phyloP scores from a whole-genome alignment of 1,140 invertebrate species.

The Ceratosolen solmsi region DNA sequence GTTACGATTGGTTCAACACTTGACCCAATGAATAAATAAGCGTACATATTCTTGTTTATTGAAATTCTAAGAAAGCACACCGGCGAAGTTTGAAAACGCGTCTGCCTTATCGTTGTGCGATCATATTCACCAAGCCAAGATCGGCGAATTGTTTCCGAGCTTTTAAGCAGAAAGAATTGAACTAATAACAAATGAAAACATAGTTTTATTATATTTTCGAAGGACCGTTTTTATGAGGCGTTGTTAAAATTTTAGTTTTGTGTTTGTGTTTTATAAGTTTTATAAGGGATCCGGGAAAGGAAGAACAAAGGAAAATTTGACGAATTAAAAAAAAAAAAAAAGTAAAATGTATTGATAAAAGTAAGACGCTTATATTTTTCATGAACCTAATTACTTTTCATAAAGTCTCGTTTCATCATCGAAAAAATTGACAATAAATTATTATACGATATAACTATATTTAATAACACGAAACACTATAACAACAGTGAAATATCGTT shows the following conservation, averaged over 20 bases:
- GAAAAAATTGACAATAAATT: no score
- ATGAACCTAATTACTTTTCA: no score
- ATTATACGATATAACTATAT: no score
- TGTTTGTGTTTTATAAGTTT: not conserved
- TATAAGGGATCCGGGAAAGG: constrained; percentile 4
- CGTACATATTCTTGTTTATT: not conserved
- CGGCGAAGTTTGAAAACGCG: constrained; percentile 13
- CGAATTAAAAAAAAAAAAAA: not conserved
- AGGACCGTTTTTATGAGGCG: no score
- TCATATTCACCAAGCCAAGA: not conserved
- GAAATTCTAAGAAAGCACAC: constrained; percentile 28
- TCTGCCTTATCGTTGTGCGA: not conserved
- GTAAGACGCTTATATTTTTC: no score
- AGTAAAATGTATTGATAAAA: no score
- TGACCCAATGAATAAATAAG: not conserved
- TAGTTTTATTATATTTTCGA: not conserved
- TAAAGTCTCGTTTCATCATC: no score
- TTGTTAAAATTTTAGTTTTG: not conserved
- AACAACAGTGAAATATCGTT: no score
- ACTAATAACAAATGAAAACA: not conserved
- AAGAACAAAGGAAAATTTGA: not conserved
- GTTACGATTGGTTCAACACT: not conserved
- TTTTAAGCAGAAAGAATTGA: not conserved
- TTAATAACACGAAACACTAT: no score
- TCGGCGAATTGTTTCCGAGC: not conserved